Conservation (phyloP, 1,140 invertebrate species). For the Drosophila ironensis region DNA sequence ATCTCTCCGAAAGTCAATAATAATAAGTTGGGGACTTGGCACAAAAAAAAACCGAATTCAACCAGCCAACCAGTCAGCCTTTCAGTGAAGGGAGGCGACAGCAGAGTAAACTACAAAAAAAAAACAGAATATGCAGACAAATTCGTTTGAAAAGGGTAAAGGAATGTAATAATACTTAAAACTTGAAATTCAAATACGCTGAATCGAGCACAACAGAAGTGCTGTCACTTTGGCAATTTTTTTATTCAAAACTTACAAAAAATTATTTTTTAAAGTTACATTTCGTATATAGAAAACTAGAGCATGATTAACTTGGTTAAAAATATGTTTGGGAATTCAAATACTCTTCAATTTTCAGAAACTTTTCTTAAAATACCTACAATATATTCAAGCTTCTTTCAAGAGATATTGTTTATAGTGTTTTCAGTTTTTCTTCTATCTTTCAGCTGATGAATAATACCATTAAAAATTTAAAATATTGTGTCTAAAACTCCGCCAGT, state of each 20-base stretch:
- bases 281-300: background rate
- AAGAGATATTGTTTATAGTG: too few relatives aligned
- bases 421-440: too few relatives aligned
- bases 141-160: slow-evolving; percentile 79
- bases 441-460: too few relatives aligned
- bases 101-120: slow-evolving; percentile 39
- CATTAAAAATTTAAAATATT: too few relatives aligned
- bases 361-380: too few relatives aligned
- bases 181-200: slow-evolving; percentile 70
- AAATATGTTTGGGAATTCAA: background rate
- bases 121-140: slow-evolving; percentile 73
- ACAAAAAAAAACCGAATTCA: slow-evolving; percentile 28
- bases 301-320: background rate
- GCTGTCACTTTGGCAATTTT: slow-evolving; percentile 5
- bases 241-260: background rate
- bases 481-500: too few relatives aligned
- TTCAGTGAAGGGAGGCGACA: background rate
- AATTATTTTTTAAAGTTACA: background rate
- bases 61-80: too few relatives aligned
- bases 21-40: slow-evolving; percentile 57
- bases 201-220: slow-evolving; percentile 17
- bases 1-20: slow-evolving; percentile 71
- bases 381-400: too few relatives aligned
- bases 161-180: slow-evolving; percentile 81
- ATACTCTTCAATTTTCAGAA: too few relatives aligned